Evolutionary conservation across 1,140 invertebrate species (phyloP).

Genomic region (Melitaea cinxia): DNA sequence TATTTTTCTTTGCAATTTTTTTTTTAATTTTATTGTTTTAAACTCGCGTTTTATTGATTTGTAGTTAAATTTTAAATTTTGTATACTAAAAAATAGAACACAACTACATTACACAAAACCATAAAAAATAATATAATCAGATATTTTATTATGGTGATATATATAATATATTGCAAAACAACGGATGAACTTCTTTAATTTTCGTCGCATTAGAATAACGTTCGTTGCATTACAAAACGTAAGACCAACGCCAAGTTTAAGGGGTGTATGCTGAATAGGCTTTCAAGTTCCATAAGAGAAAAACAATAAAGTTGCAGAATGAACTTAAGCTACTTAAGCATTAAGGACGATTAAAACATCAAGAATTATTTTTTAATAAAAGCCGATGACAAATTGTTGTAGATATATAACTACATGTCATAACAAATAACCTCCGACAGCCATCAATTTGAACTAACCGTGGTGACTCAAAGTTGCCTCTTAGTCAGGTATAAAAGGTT

Average conservation of each 20-base stretch:
- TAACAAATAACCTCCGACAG: conserved; percentile 79
- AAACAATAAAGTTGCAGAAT: not conserved
- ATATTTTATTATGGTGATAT: not conserved
- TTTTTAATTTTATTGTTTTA: no score
- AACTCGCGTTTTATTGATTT: no score
- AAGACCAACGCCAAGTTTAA: conserved; percentile 66
- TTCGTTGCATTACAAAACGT: conserved; percentile 56
- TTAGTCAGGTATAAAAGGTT: conserved; percentile 76
- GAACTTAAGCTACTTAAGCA: not conserved
- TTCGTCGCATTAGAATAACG: conserved; percentile 16
- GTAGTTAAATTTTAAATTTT: no score
- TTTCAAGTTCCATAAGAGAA: not conserved
- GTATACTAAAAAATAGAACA: no score
- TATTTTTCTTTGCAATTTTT: no score
- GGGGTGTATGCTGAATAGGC: conserved; percentile 39
- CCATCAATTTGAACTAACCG: conserved; percentile 75
- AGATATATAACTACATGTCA: conserved; percentile 74
- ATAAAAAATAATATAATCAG: conserved; percentile 5
- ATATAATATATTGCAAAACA: not conserved
- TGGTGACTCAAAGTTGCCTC: conserved; percentile 70
- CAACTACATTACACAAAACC: no score
- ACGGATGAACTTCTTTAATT: not conserved
- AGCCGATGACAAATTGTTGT: conserved; percentile 61
- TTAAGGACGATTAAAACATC: conserved; percentile 2
- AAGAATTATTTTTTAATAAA: conserved; percentile 42